Evolutionary conservation across 2,888 invertebrate species (phyloP), one percentile per base, ranked within the genome.

Genomic region (Synergus laeviventris): DNA sequence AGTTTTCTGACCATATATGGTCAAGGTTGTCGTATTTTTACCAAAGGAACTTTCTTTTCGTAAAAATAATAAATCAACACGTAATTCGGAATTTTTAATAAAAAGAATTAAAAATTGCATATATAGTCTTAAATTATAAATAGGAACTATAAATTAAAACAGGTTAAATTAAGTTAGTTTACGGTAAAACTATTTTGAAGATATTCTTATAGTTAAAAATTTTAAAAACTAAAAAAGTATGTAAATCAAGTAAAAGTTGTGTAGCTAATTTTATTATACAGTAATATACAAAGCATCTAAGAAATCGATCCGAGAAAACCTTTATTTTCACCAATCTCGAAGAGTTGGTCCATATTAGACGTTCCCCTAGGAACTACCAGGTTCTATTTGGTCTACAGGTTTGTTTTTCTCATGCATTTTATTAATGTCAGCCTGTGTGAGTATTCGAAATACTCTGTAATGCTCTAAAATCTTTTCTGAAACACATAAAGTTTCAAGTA

Each of bases 401-500:
- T 42, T 39, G 5, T 12, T 42, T 24, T 66, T 54, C 24, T 56
- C 38, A 59, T 76, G 66, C 62, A 61, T 56, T 21, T 24, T 70
- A 36, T 14, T 31, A 7, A 75, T 54, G 31, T 74, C 1, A 42
- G 42, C 16, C 14, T 14, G 24, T 0, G 78, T 56, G 12, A 73
- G 42, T 18, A 85, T 42, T 88, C 94, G 93, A 89, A 93, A 95
- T 12, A 94, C 93, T 88, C 92, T 93, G 85, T 94, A 96, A 89
- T 95, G 93, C 86, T 93, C 92, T 3, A 95, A 87, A 81, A 95
- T 92, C 84, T 92, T 90, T 87, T 91, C 90, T 83, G 88, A 86
- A 86, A 86, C 64, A 39, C 5, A 77, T 78, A 76, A 54, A 21
- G 11, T 31, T 36, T 9, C 2, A 61, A 61, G 31, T 61, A 36